Percentiles rank a stretch among this genome's conserved stretches.
phyloP scores from a whole-genome alignment of 2,888 invertebrate species.

The Suillia variegata region DNA sequence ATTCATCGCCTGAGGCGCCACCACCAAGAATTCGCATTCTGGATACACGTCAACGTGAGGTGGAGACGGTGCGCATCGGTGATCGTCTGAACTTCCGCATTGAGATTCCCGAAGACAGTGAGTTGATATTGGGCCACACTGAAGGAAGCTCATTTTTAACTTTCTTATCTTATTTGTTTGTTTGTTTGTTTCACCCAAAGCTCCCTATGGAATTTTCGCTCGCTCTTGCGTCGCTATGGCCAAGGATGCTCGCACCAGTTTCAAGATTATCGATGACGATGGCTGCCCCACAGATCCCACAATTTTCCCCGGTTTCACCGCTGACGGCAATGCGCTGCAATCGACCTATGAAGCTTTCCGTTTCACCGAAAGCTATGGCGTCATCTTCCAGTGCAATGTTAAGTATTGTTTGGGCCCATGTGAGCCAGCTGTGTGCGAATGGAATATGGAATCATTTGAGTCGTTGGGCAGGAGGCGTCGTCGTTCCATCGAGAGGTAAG shows the following conservation, averaged over 20 bases:
- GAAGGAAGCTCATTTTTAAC: background rate
- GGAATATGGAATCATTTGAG: conserved; percentile 87
- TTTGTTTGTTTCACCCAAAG: conserved; percentile 62
- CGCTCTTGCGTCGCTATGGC: conserved; percentile 97
- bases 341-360: conserved; percentile 93
- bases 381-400: conserved; percentile 96
- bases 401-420: conserved; percentile 95
- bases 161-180: background rate
- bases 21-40: conserved; percentile 91
- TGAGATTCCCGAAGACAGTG: conserved; percentile 95
- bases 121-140: conserved; percentile 59
- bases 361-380: conserved; percentile 94
- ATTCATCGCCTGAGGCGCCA: conserved; percentile 92
- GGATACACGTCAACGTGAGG: conserved; percentile 84
- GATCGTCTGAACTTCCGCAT: conserved; percentile 94
- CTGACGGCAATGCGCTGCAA: conserved; percentile 88
- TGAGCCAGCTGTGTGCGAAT: conserved; percentile 90
- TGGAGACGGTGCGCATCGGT: conserved; percentile 92
- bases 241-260: conserved; percentile 93
- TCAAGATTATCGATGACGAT: conserved; percentile 94
- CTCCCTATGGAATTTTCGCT: conserved; percentile 94
- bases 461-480: conserved; percentile 83
- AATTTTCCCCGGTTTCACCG: conserved; percentile 91
- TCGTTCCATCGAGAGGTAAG: conserved; percentile 68
- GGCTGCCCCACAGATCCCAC: conserved; percentile 93